Percentiles rank a stretch among this genome's conserved stretches.
phyloP scores from a whole-genome alignment of 2,113 vertebrate species.

The Spea multiplicata region DNA sequence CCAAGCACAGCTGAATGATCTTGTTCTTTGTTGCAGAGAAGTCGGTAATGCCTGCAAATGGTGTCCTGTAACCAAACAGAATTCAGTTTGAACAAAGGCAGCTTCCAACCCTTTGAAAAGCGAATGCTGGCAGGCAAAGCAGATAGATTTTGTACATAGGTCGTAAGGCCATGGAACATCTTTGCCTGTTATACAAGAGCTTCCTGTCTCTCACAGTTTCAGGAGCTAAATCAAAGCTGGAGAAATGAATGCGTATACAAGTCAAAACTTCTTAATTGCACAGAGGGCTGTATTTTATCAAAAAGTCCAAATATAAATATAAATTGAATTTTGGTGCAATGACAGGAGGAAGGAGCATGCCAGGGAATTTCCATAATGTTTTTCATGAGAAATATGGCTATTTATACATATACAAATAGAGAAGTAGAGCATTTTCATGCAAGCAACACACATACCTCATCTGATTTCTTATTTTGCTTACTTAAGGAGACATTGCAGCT shows the following conservation, averaged over 20 bases:
- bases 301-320: conserved; percentile 4
- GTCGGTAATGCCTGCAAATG: conserved; percentile 93
- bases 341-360: neutral
- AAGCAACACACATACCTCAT: no score
- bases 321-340: conserved; percentile 5
- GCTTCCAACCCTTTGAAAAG: neutral
- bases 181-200: neutral
- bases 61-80: conserved; percentile 75
- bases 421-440: no score
- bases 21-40: conserved; percentile 95
- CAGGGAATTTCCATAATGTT: neutral
- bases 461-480: no score
- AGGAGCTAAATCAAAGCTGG: neutral
- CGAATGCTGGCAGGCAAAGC: neutral
- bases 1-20: conserved; percentile 96
- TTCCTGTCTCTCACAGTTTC: conserved; percentile 26
- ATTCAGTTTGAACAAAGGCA: neutral
- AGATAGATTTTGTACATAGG: neutral
- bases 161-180: conserved; percentile 2
- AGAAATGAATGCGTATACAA: conserved; percentile 18
- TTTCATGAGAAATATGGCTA: neutral
- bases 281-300: conserved; percentile 20
- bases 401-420: neutral
- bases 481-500: no score
- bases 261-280: neutral